Evolutionary conservation across 2,888 invertebrate genomes (phyloP), one percentile per base, ranked within the genome.

Genomic region (Andrena camellia): DNA sequence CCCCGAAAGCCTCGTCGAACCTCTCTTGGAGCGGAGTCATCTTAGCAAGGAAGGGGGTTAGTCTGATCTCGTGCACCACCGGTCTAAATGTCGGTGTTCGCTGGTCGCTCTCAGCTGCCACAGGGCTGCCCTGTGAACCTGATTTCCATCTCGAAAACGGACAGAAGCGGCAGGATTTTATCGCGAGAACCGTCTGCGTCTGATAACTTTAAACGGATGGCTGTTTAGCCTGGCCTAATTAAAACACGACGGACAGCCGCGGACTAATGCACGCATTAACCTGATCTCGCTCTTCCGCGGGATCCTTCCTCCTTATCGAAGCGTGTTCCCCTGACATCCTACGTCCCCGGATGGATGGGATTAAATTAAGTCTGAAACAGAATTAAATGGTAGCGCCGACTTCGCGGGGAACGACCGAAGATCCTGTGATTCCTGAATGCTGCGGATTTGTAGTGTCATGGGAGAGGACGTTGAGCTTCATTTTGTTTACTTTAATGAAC

Each of bases 1-100:
- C 83, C 86, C 85, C 83, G 77, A 84, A 85, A 87, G 83, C 89
- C 83, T 83, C 84, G 83, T 88, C 87, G 86, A 87, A 87, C 75
- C 86, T 86, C 80, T 33, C 83, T 72, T 74, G 70, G 76, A 64
- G 68, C 70, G 72, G 70, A 81, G 85, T 85, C 87, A 83, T 88
- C 85, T 88, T 80, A 76, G 72, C 54, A 64, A 13, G 23, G 57
- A 42, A 42, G 17, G 68, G 73, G 75, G 78, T 81, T 79, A 76
- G 78, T 74, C 78, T 74, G 78, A 84, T 81, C 85, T 82, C 87
- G 67, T 76, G 78, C 23, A 23, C 8, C 86, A 75, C 86, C 75
- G 79, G 74, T 86, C 76, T 85, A 79, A 86, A 87, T 72, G 87
- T 85, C 79, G 78, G 75, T 42, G 57, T 74, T 72, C 73, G 68